Conservation (phyloP, 1,140 invertebrate genomes). For the Lethrus apterus region DNA sequence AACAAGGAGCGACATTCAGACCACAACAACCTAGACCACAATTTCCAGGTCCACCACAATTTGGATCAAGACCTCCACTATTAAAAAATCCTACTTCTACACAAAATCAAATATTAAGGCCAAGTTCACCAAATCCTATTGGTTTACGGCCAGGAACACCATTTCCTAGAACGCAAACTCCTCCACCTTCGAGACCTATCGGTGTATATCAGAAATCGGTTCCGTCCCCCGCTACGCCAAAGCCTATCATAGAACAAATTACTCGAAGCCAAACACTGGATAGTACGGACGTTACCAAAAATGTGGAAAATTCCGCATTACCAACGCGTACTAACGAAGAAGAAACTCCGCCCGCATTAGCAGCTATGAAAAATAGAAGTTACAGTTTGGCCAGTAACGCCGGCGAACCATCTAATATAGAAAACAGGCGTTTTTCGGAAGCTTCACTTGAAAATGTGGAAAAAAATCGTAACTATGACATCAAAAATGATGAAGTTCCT, state of each 20-base stretch:
- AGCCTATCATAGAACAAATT: constrained; percentile 16
- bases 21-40: constrained; percentile 19
- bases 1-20: constrained; percentile 16
- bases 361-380: constrained; percentile 22
- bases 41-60: constrained; percentile 20
- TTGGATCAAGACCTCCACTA: constrained; percentile 5
- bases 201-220: constrained; percentile 26
- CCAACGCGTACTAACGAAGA: constrained; percentile 9
- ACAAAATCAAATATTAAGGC: not conserved
- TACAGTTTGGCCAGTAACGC: constrained; percentile 11
- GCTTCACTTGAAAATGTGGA: not conserved
- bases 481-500: not conserved
- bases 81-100: constrained; percentile 10
- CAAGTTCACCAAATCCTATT: constrained; percentile 7
- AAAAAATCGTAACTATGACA: not conserved
- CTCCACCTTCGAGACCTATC: not conserved
- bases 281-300: constrained; percentile 15
- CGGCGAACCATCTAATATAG: not conserved
- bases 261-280: constrained; percentile 26
- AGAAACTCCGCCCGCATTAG: constrained; percentile 23
- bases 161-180: constrained; percentile 23
- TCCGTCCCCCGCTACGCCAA: constrained; percentile 20
- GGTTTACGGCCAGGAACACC: constrained; percentile 22
- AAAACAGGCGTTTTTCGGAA: not conserved
- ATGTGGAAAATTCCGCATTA: constrained; percentile 2